Evolutionary conservation across 2,888 invertebrate species (phyloP).

Genomic region (Hoplodrina ambigua): DNA sequence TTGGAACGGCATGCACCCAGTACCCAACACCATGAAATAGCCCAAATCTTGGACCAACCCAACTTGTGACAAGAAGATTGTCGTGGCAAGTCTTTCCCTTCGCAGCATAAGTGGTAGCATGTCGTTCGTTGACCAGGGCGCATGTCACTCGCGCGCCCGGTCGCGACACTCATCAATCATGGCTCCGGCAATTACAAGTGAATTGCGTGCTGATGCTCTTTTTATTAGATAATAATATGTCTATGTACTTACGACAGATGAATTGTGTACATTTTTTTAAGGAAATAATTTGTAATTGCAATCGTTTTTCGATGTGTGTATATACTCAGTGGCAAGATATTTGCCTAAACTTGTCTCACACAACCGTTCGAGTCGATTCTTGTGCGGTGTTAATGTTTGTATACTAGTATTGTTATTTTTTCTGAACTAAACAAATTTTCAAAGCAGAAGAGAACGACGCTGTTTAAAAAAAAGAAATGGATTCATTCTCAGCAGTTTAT

Average conservation of each 20-base stretch:
- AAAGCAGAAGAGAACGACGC: not conserved
- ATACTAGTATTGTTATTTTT: no score
- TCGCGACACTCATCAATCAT: constrained; percentile 50
- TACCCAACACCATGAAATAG: not conserved
- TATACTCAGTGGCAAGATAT: no score
- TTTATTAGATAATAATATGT: constrained; percentile 30
- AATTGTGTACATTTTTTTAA: not conserved
- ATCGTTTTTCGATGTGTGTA: no score
- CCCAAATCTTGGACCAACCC: constrained; percentile 3
- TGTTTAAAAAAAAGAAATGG: not conserved
- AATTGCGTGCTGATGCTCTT: constrained; percentile 39
- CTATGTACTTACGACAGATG: not conserved
- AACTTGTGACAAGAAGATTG: constrained; percentile 4
- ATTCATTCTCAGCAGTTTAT: not conserved
- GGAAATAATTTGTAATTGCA: no score
- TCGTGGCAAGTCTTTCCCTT: constrained; percentile 18
- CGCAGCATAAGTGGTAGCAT: constrained; percentile 4
- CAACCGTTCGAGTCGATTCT: no score
- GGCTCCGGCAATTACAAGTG: constrained; percentile 25
- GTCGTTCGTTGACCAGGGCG: constrained; percentile 27
- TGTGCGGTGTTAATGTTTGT: no score
- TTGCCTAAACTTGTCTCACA: no score
- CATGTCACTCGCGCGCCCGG: constrained; percentile 28
- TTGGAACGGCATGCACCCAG: no score
- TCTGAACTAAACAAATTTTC: not conserved